A percentile compares a stretch with the other conserved stretches of the same genome.
phyloP scores from a whole-genome alignment of 2,888 invertebrate genomes.

The Psococerastis gibbosa region DNA sequence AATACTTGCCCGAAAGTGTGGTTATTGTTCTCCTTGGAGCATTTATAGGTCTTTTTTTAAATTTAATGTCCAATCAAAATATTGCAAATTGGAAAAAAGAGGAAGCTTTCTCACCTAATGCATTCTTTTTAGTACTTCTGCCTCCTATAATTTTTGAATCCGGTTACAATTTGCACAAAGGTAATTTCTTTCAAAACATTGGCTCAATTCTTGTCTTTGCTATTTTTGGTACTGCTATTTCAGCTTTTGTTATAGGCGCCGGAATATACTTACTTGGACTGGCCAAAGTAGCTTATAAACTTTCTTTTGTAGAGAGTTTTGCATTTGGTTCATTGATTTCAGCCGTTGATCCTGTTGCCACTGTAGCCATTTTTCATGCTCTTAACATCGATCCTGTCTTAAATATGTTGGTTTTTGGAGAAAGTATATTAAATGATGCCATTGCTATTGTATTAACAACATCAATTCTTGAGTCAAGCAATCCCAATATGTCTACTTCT shows the following conservation, averaged over 20 bases:
- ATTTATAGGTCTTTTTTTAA: conserved; percentile 76
- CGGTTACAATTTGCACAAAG: conserved; percentile 96
- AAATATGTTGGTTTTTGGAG: conserved; percentile 96
- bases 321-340: conserved; percentile 97
- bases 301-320: conserved; percentile 92
- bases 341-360: conserved; percentile 98
- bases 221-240: conserved; percentile 91
- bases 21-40: conserved; percentile 92
- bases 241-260: conserved; percentile 90
- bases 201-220: conserved; percentile 98
- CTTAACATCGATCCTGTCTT: conserved; percentile 91
- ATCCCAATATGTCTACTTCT: conserved; percentile 46
- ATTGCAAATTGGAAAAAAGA: conserved; percentile 92
- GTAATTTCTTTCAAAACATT: conserved; percentile 91
- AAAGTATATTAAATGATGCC: conserved; percentile 93
- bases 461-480: conserved; percentile 54
- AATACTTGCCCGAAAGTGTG: conserved; percentile 93
- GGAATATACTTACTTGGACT: conserved; percentile 88
- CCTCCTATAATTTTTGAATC: conserved; percentile 99
- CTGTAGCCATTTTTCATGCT: conserved; percentile 96
- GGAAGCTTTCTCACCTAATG: conserved; percentile 95
- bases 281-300: conserved; percentile 74
- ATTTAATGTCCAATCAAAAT: conserved; percentile 71
- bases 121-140: conserved; percentile 87
- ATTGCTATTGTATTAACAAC: conserved; percentile 95